A percentile compares a stretch with the other conserved stretches of the same genome.
phyloP scores from a whole-genome alignment of 2,113 vertebrate species.

The Tetraodon nigroviridis region DNA sequence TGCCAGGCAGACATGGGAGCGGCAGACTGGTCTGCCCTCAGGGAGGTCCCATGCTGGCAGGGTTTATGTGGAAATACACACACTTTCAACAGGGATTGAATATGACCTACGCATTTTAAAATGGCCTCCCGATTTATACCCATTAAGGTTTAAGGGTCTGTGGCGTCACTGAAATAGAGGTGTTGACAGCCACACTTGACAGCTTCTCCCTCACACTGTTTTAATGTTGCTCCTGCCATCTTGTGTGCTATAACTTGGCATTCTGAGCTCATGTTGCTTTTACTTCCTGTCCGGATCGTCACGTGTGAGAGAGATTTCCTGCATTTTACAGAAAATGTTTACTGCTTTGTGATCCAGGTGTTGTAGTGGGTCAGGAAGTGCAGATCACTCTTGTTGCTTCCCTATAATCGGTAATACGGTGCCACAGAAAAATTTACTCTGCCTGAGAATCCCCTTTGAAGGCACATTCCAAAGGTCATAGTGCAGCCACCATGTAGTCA shows the following conservation, averaged over 20 bases:
- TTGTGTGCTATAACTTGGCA: constrained; percentile 19
- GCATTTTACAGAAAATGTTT: not conserved
- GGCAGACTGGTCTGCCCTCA: constrained; percentile 32
- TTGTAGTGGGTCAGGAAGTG: not conserved
- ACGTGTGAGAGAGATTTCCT: constrained; percentile 1
- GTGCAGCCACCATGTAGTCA: constrained; percentile 55
- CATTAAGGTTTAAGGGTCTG: constrained; percentile 71
- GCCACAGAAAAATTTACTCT: constrained; percentile 36
- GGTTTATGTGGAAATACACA: constrained; percentile 62
- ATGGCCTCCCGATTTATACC: constrained; percentile 74
- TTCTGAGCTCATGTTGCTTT: constrained; percentile 1
- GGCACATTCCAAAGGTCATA: constrained; percentile 63
- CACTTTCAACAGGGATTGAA: constrained; percentile 67
- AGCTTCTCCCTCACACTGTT: constrained; percentile 67
- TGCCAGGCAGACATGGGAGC: constrained; percentile 40
- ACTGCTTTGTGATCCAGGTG: no score
- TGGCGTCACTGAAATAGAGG: constrained; percentile 72
- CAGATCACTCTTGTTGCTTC: not conserved
- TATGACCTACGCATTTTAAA: constrained; percentile 76
- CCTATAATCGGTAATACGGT: not conserved
- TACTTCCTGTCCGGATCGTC: constrained; percentile 5
- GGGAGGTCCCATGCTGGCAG: constrained; percentile 67
- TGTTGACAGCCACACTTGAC: constrained; percentile 75
- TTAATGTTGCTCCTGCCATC: constrained; percentile 48
- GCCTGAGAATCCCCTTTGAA: constrained; percentile 58